These are phyloP conservation scores for Arctocebus calabarensis DNA, from an alignment of 2,797 vertebrate genomes.

Conservation along the genomic window DNA sequence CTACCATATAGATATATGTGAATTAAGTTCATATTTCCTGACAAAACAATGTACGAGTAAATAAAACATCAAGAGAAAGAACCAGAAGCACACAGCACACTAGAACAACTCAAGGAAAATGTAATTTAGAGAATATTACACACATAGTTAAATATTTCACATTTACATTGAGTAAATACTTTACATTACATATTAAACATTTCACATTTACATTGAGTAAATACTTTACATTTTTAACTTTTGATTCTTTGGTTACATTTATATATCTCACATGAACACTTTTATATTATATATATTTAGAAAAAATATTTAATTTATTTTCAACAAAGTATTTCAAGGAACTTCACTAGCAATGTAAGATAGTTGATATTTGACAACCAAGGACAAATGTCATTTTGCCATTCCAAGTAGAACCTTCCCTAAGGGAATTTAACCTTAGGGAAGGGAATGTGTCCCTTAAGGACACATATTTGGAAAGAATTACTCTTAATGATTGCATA, in stretches of 20 bases:
- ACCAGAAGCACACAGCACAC: neutral
- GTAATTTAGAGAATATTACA: neutral
- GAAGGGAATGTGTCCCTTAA: neutral
- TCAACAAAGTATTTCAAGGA: neutral
- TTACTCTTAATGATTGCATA: neutral
- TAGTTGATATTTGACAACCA: neutral
- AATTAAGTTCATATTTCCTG: neutral
- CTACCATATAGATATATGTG: neutral
- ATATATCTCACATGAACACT: neutral
- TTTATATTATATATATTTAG: neutral
- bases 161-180: neutral
- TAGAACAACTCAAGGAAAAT: neutral
- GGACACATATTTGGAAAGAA: too few relatives aligned
- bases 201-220: neutral
- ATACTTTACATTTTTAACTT: neutral
- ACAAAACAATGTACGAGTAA: neutral
- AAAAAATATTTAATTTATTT: neutral
- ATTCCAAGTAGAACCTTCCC: neutral
- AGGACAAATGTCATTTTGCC: neutral
- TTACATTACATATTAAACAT: too few relatives aligned
- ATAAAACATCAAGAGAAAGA: neutral
- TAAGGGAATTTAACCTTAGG: neutral
- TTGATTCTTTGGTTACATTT: neutral
- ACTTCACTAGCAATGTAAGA: neutral
- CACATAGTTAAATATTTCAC: slow-evolving; percentile 17